Conservation (phyloP, 2,888 invertebrate species). For the Euproctis similis region DNA sequence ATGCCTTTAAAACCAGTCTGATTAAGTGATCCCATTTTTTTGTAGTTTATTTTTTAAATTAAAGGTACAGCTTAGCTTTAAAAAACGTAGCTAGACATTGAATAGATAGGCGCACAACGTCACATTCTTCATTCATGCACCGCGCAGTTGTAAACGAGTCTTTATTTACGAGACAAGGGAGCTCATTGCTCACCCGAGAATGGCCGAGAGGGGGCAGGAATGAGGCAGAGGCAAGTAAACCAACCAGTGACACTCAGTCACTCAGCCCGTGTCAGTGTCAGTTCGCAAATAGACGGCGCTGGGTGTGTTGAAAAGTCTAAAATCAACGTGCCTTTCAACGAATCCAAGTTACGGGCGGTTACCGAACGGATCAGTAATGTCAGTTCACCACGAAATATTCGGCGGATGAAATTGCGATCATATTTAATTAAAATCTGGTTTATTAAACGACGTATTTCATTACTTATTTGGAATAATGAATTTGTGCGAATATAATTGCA, state of each 20-base stretch:
- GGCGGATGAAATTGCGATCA: slow-evolving; percentile 4
- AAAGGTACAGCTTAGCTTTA: too few species aligned
- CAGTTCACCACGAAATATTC: slow-evolving; percentile 33
- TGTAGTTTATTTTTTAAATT: too few species aligned
- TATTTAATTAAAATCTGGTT: too few species aligned
- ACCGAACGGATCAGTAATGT: slow-evolving; percentile 47
- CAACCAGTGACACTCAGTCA: slow-evolving; percentile 11
- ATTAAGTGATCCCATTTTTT: too few species aligned
- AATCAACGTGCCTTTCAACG: slow-evolving; percentile 56
- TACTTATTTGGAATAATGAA: slow-evolving; percentile 10
- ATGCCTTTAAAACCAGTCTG: too few species aligned
- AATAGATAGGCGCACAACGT: slow-evolving; percentile 9
- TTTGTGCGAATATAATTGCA: slow-evolving; percentile 10
- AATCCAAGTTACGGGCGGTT: slow-evolving; percentile 22
- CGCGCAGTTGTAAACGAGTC: slow-evolving; percentile 26
- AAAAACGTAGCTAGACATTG: too few species aligned
- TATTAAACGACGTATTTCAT: too few species aligned
- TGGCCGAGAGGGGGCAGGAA: slow-evolving; percentile 27
- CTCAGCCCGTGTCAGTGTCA: slow-evolving; percentile 24
- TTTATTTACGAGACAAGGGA: too few species aligned
- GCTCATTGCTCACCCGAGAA: too few species aligned
- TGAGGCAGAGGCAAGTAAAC: slow-evolving; percentile 21
- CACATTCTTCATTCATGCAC: slow-evolving; percentile 34
- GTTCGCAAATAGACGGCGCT: slow-evolving; percentile 54
- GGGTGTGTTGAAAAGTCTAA: too few species aligned